A percentile compares a stretch with the other conserved stretches of the same genome.
These are phyloP conservation scores for Diarsia rubi DNA, from an alignment of 2,888 invertebrate species.

Conservation along the genomic window DNA sequence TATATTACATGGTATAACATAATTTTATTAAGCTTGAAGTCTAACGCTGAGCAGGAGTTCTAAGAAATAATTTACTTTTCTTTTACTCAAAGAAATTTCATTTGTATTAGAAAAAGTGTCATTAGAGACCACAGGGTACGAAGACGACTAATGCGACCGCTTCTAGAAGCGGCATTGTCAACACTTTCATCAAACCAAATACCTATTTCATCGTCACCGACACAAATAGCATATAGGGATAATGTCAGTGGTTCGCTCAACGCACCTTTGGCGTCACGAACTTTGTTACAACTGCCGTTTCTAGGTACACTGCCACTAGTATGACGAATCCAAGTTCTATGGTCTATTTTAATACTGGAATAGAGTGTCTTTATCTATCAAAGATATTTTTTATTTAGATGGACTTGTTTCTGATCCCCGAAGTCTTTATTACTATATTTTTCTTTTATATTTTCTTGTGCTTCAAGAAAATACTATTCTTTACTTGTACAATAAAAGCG, in stretches of 20 bases:
- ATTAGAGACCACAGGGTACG: not conserved
- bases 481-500: conserved; percentile 47
- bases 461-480: conserved; percentile 33
- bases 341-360: not conserved
- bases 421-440: conserved; percentile 5
- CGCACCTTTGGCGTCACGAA: not conserved
- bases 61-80: conserved; percentile 18
- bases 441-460: conserved; percentile 31
- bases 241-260: not conserved
- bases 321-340: not conserved
- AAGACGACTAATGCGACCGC: not conserved
- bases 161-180: not conserved
- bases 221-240: not conserved
- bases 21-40: not conserved
- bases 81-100: not conserved
- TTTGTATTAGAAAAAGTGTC: not conserved
- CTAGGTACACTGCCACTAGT: not conserved
- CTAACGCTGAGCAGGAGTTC: not conserved
- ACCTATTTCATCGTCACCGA: not conserved
- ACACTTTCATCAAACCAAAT: not conserved
- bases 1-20: conserved; percentile 17
- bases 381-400: not conserved
- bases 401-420: conserved; percentile 9
- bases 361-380: not conserved
- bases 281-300: not conserved